Evolutionary conservation across 2,797 vertebrate species (phyloP).

Genomic region (Gymnoscopelus braueri): DNA sequence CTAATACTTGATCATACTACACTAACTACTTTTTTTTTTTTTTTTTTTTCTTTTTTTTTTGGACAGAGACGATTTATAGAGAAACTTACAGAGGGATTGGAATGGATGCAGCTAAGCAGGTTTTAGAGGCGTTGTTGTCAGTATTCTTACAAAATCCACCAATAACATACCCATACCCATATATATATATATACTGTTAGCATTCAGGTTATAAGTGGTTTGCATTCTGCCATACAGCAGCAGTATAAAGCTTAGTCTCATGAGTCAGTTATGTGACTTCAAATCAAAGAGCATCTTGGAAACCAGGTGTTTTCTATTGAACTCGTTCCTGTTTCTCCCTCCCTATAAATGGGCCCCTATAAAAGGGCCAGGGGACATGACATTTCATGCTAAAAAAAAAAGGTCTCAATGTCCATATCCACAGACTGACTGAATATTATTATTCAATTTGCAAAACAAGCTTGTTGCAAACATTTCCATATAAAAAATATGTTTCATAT

Average conservation of each 20-base stretch:
- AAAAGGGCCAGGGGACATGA: constrained; percentile 22
- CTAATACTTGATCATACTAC: too few species aligned
- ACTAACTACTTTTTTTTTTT: too few species aligned
- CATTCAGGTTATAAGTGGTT: not conserved
- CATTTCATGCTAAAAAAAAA: constrained; percentile 18
- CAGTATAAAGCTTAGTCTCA: constrained; percentile 21
- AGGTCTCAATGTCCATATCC: not conserved
- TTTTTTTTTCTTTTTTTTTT: too few species aligned
- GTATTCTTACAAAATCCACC: too few species aligned
- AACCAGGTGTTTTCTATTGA: constrained; percentile 69
- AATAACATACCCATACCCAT: not conserved
- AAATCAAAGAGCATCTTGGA: constrained; percentile 48
- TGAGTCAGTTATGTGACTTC: constrained; percentile 57
- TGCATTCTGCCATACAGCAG: constrained; percentile 11
- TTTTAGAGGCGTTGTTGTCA: too few species aligned
- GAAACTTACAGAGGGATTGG: too few species aligned
- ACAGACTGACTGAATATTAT: too few species aligned
- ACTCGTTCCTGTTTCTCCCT: constrained; percentile 57
- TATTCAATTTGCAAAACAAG: constrained; percentile 30
- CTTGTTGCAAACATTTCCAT: constrained; percentile 26
- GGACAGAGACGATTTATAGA: too few species aligned
- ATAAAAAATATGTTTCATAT: constrained; percentile 9
- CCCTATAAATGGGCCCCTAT: constrained; percentile 23
- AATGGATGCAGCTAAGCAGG: too few species aligned
- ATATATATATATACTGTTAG: too few species aligned